A percentile compares a stretch with the other conserved stretches of the same genome.
phyloP scores from a whole-genome alignment of 2,797 vertebrate genomes.

The Schizopygopsis pylzovi region DNA sequence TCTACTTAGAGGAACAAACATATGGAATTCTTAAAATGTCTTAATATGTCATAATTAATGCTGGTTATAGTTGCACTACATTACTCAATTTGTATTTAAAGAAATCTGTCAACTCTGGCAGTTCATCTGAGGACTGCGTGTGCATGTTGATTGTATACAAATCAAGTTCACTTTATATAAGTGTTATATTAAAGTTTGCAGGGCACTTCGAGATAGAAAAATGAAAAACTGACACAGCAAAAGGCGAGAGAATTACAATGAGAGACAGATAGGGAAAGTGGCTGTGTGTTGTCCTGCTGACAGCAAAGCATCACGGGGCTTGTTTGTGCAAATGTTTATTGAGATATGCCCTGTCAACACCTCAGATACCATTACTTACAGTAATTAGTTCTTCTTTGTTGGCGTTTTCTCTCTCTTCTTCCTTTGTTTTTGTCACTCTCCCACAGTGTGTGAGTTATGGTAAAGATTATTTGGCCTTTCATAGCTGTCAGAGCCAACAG shows the following conservation, averaged over 20 bases:
- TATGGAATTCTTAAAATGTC: background rate
- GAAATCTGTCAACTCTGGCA: background rate
- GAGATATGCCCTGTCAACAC: slow-evolving; percentile 68
- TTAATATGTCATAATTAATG: background rate
- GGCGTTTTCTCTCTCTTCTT: slow-evolving; percentile 48
- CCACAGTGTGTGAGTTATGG: slow-evolving; percentile 28
- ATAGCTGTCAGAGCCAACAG: slow-evolving; percentile 26
- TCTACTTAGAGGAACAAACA: background rate
- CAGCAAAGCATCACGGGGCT: slow-evolving; percentile 34
- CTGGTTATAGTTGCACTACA: background rate
- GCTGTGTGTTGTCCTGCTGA: background rate
- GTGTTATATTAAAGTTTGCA: slow-evolving; percentile 9
- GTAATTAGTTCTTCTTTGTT: slow-evolving; percentile 70
- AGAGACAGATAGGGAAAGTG: slow-evolving; percentile 20
- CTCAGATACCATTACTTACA: slow-evolving; percentile 70
- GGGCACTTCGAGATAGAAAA: background rate
- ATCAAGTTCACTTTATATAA: background rate
- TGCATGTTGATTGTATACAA: background rate
- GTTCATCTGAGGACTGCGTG: background rate
- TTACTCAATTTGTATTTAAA: background rate
- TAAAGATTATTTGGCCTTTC: slow-evolving; percentile 35
- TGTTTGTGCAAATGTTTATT: slow-evolving; percentile 55
- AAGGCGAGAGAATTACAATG: background rate
- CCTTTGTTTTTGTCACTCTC: slow-evolving; percentile 34
- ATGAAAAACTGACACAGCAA: slow-evolving; percentile 15